A percentile compares a stretch with the other conserved stretches of the same genome.
These are phyloP conservation scores for Hyalella azteca DNA, from an alignment of 2,888 invertebrate genomes.

Conservation along the genomic window DNA sequence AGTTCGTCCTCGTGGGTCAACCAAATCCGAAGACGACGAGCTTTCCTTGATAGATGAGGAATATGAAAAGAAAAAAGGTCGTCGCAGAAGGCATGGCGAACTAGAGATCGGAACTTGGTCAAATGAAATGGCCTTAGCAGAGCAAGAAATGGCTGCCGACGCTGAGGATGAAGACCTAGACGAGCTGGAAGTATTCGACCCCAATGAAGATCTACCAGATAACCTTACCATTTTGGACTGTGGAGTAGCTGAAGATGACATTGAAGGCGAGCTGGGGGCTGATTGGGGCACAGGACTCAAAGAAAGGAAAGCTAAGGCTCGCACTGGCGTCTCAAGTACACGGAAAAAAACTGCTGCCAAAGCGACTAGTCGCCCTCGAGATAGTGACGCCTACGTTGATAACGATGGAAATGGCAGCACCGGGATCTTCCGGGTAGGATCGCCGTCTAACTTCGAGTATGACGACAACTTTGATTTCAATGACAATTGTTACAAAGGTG, in stretches of 20 bases:
- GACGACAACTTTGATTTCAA: conserved; percentile 59
- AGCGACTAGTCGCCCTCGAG: conserved; percentile 44
- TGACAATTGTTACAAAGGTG: conserved; percentile 16
- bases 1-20: not conserved
- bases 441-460: conserved; percentile 61
- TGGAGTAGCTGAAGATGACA: conserved; percentile 51
- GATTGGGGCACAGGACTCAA: conserved; percentile 60
- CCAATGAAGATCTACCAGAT: conserved; percentile 67
- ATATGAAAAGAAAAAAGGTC: conserved; percentile 33
- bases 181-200: conserved; percentile 63
- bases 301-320: conserved; percentile 64
- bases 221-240: conserved; percentile 69
- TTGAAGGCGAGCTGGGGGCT: conserved; percentile 55
- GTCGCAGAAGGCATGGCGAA: conserved; percentile 27
- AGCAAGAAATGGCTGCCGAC: conserved; percentile 59
- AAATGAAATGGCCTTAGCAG: conserved; percentile 78
- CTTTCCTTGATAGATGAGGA: not conserved
- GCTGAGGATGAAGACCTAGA: conserved; percentile 60
- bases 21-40: not conserved
- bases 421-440: conserved; percentile 59
- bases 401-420: conserved; percentile 26
- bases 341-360: conserved; percentile 64
- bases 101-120: conserved; percentile 78
- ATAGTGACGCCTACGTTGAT: conserved; percentile 26
- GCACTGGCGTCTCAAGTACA: conserved; percentile 64